phyloP scores from a whole-genome alignment of 2,113 vertebrate genomes.

The Lophura nycthemera region DNA sequence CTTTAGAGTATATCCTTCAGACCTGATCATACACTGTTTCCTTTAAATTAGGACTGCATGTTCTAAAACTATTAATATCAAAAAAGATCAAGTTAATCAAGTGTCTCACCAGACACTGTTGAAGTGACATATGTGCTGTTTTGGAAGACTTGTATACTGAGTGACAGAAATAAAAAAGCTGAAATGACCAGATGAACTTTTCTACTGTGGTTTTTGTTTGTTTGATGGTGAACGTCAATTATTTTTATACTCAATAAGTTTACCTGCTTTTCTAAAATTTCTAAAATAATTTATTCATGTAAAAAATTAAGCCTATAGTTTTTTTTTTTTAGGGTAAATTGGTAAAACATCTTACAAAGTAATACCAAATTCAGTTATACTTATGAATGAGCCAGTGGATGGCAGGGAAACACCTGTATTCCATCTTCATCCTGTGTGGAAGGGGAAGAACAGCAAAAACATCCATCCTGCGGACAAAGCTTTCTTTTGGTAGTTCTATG shows the following conservation, averaged over 20 bases:
- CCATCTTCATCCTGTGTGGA: neutral
- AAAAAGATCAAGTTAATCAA: neutral
- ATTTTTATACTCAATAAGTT: neutral
- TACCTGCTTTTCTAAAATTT: neutral
- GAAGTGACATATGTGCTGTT: neutral
- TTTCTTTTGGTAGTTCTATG: neutral
- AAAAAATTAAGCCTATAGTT: neutral
- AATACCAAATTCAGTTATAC: neutral
- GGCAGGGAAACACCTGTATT: neutral
- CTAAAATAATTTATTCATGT: neutral
- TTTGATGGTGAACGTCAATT: neutral
- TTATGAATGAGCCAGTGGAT: neutral
- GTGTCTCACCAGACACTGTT: neutral
- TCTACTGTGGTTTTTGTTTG: neutral
- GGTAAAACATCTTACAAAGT: neutral
- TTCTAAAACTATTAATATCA: neutral
- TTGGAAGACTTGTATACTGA: neutral
- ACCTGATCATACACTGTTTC: neutral
- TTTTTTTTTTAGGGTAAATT: neutral
- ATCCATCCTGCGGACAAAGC: neutral
- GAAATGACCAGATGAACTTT: conserved; percentile 28
- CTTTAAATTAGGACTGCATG: neutral
- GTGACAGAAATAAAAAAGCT: neutral
- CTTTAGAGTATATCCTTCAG: neutral
- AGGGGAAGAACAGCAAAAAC: neutral